Conservation (phyloP, 2,888 invertebrate genomes). For the Brachyptera risi region DNA sequence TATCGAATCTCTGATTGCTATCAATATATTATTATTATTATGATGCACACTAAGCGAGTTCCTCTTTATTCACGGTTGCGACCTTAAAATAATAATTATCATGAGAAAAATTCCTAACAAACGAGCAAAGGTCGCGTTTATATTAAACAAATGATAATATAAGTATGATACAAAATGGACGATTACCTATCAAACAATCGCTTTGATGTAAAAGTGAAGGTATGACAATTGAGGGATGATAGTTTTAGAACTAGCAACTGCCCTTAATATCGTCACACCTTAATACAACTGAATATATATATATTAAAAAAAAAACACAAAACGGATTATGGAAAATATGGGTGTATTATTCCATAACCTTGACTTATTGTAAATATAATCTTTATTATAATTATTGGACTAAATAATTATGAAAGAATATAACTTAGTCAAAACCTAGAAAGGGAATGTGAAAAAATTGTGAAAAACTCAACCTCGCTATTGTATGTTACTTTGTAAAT, state of each 20-base stretch:
- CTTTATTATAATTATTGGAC: conserved; percentile 26
- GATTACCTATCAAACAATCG: too few relatives aligned
- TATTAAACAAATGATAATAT: too few relatives aligned
- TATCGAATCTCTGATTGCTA: background rate
- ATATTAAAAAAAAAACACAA: too few relatives aligned
- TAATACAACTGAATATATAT: too few relatives aligned
- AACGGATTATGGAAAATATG: conserved; percentile 46
- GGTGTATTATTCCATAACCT: background rate
- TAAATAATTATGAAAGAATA: conserved; percentile 46
- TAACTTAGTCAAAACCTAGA: conserved; percentile 25
- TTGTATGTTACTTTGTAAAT: conserved; percentile 18
- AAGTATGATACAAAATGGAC: too few relatives aligned
- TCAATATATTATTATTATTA: background rate
- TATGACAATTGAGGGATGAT: too few relatives aligned
- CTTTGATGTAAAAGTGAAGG: too few relatives aligned
- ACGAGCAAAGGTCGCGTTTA: too few relatives aligned
- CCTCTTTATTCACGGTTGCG: conserved; percentile 14
- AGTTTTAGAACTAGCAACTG: too few relatives aligned
- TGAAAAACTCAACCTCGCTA: conserved; percentile 26
- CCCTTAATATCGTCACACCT: too few relatives aligned
- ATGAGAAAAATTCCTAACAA: background rate
- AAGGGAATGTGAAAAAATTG: conserved; percentile 18
- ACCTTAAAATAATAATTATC: too few relatives aligned
- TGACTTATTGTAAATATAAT: conserved; percentile 21
- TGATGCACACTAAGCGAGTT: conserved; percentile 19